phyloP scores from a whole-genome alignment of 2,113 vertebrate species.

The Arothron firmamentum region DNA sequence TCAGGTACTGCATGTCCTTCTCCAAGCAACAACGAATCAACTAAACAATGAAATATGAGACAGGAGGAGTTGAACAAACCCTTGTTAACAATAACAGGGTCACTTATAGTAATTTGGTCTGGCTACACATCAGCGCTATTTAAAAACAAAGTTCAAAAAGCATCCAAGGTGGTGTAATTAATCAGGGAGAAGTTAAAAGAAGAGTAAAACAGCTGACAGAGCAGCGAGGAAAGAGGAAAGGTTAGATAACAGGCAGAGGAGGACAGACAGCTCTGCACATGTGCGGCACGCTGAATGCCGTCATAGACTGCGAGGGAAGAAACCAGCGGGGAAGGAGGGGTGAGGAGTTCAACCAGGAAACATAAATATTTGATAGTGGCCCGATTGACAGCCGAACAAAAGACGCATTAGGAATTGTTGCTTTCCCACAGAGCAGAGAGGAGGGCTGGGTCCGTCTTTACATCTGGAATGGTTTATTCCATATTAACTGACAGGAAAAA shows the following conservation, averaged over 20 bases:
- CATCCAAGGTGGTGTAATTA: conserved; percentile 34
- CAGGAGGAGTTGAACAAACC: too few relatives aligned
- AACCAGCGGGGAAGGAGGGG: conserved; percentile 54
- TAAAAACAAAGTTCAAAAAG: conserved; percentile 26
- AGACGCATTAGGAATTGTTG: conserved; percentile 34
- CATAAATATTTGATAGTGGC: conserved; percentile 75
- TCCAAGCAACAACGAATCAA: too few relatives aligned
- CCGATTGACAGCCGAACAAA: conserved; percentile 76
- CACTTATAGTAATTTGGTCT: neutral
- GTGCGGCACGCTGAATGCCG: conserved; percentile 42
- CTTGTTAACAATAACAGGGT: too few relatives aligned
- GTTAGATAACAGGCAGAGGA: conserved; percentile 30
- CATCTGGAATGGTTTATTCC: neutral
- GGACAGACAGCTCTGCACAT: conserved; percentile 8
- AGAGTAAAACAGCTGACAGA: conserved; percentile 37
- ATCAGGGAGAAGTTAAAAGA: conserved; percentile 63
- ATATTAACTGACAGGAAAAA: neutral
- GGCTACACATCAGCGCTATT: conserved; percentile 19
- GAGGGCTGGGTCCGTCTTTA: conserved; percentile 3
- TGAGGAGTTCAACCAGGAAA: conserved; percentile 70
- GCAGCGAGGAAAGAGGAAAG: conserved; percentile 55
- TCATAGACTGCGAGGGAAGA: conserved; percentile 54
- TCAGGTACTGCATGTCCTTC: too few relatives aligned
- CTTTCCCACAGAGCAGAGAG: conserved; percentile 49
- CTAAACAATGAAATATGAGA: too few relatives aligned